Base-by-base conservation (phyloP, 2,113 vertebrate genomes). In the Prionailurus bengalensis region DNA sequence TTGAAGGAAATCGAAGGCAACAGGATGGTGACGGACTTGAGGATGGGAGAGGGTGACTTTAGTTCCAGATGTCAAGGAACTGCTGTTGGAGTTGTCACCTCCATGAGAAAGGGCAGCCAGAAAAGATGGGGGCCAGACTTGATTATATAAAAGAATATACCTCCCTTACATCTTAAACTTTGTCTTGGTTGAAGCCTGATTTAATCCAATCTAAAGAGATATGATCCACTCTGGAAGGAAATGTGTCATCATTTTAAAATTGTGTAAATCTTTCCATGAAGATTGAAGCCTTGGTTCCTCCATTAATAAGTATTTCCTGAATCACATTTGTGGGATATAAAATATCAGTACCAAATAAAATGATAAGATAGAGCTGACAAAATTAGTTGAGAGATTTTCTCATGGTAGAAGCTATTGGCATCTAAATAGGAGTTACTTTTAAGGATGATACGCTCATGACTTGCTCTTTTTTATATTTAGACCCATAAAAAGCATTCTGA, bases 201-300 rank as follows among this genome's bases (percentile, higher is more conserved):
- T 61, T 8, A 61, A 61, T 61, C 7, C 58, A 53, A 17, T 83
- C 33, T 78, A 61, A 93, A 88, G 87, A 92, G 70, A 71, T 94
- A 73, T 1, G 36, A 73, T 90, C 51, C 51, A 87, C 16, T 36
- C 31, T 79, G 27, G 31, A 83, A 96, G 74, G 42, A 74, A 92
- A 84, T 33, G 53, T 84, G 55, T 82, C 55, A 42, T 76, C 51
- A 27, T 84, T 94, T 86, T 78, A 96, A 15, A 94, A 51, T 78
- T 82, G 61, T 81, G 3, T 63, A 80, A 80, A 66, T 80, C 27
- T 84, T 93, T 79, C 71, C 74, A 5, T 48, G 53, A 58, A 76
- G 45, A 53, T 88, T 96, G 53, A 68, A 83, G 74, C 58, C 51
- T 73, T 76, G 3, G 27, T n/a, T 87, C 48, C 15, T 7, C 42